Conservation (phyloP, 2,888 invertebrate genomes). For the Chouioia cunea region DNA sequence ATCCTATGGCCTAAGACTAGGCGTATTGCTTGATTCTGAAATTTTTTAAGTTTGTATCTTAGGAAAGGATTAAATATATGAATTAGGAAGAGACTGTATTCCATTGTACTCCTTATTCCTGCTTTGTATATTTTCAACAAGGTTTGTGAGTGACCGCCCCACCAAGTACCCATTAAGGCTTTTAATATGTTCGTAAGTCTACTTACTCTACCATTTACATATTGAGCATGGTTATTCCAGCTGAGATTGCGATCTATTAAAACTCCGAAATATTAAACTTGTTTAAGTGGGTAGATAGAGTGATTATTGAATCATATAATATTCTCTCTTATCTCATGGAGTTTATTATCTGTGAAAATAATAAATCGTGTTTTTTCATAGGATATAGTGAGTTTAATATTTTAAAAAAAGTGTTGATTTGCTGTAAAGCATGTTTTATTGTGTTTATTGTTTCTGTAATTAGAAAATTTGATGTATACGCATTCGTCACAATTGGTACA, state of each 20-base stretch:
- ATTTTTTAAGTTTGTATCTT: neutral
- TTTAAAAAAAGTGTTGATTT: too few relatives aligned
- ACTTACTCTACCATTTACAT: neutral
- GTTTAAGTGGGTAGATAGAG: too few relatives aligned
- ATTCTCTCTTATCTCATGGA: too few relatives aligned
- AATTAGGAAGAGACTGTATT: neutral
- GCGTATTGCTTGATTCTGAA: neutral
- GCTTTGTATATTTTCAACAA: neutral
- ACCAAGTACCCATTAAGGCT: slow-evolving; percentile 5
- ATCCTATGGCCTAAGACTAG: neutral
- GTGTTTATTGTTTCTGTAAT: too few relatives aligned
- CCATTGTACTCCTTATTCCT: slow-evolving; percentile 4
- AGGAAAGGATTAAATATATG: neutral
- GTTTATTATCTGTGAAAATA: too few relatives aligned
- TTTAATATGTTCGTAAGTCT: slow-evolving; percentile 6
- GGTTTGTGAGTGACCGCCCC: slow-evolving; percentile 1
- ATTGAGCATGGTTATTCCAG: neutral
- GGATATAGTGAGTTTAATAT: too few relatives aligned
- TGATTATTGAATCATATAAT: too few relatives aligned
- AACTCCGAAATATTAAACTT: too few relatives aligned
- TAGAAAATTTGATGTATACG: too few relatives aligned
- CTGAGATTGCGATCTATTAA: neutral
- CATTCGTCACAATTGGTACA: too few relatives aligned
- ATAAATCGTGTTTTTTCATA: too few relatives aligned
- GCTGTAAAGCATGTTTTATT: too few relatives aligned